Evolutionary conservation across 1,140 invertebrate genomes (phyloP), one percentile per base, ranked within the genome.

Genomic region (Grapholita molesta): DNA sequence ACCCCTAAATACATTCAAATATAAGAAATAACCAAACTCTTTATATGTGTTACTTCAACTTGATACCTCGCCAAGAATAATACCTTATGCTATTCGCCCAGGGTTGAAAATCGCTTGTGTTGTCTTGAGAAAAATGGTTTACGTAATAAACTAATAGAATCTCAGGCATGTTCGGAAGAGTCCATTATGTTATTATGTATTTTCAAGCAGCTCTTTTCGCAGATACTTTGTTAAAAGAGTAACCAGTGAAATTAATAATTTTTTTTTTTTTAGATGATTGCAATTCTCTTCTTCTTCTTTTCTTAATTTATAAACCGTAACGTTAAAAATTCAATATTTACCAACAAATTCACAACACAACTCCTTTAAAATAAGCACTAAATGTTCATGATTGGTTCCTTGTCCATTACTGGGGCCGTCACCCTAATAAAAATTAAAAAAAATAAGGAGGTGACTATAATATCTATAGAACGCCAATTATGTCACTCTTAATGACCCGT

Each of bases 101-200:
- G 2, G 25, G 55, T 61, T 21, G n/a, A 28, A 25, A n/a, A 48
- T 15, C 1, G 9, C 1, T 30, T 28, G 55, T 15, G n/a, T 0
- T 5, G 2, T 2, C 11, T 25, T 15, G 38, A 12, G 8, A 25
- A 25, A 55, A 61, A 61, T 61, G 11, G 25, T 18, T 7, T 25
- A 61, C 15, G 55, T 61, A 61, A 61, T 61, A 61, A 61, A 61
- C 55, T 61, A 61, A 61, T 30, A 61, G 55, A 23, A 15, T 30
- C 24, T 28, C 25, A 61, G 30, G 30, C 25, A 61, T 61, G 18
- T 61, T 61, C 25, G 24, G 28, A 15, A 32, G 55, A 25, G 25
- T 30, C 25, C 55, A 61, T 61, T 61, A 57, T 57, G 25, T 61
- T 61, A 57, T 57, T 57, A 57, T 57, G n/a, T 61, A 61, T 32